These are phyloP conservation scores for Nothobranchius kuhntae DNA, from an alignment of 2,113 vertebrate genomes.

Conservation along the genomic window DNA sequence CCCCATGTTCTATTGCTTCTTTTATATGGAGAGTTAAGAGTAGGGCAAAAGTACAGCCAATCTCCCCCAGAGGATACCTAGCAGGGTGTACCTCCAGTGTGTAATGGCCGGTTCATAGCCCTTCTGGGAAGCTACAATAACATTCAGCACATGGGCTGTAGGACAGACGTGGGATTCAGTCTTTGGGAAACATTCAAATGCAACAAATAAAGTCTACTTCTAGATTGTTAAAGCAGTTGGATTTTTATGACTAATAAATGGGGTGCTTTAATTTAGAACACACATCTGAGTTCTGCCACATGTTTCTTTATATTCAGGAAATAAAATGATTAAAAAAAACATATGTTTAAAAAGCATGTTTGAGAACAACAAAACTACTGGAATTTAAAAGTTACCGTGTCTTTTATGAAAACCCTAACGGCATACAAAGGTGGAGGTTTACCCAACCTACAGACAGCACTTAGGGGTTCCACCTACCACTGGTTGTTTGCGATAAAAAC, in stretches of 20 bases:
- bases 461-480: conserved; percentile 81
- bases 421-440: too few species aligned
- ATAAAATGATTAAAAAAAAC: conserved; percentile 31
- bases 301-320: conserved; percentile 25
- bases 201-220: conserved; percentile 24
- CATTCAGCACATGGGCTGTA: conserved; percentile 9
- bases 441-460: background rate
- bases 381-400: background rate
- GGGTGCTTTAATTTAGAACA: conserved; percentile 30
- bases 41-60: conserved; percentile 50
- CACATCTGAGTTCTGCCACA: conserved; percentile 20
- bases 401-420: too few species aligned
- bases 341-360: conserved; percentile 35
- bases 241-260: conserved; percentile 47
- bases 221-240: conserved; percentile 17
- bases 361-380: conserved; percentile 8
- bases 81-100: conserved; percentile 16
- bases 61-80: conserved; percentile 46
- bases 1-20: conserved; percentile 22
- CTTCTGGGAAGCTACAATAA: conserved; percentile 22
- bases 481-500: conserved; percentile 76
- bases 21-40: conserved; percentile 52
- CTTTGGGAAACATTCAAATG: conserved; percentile 21
- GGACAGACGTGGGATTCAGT: conserved; percentile 6
- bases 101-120: conserved; percentile 30